A percentile compares a stretch with the other conserved stretches of the same genome.
These are phyloP conservation scores for Alligator sinensis DNA, from an alignment of 2,113 vertebrate genomes.

Conservation along the genomic window DNA sequence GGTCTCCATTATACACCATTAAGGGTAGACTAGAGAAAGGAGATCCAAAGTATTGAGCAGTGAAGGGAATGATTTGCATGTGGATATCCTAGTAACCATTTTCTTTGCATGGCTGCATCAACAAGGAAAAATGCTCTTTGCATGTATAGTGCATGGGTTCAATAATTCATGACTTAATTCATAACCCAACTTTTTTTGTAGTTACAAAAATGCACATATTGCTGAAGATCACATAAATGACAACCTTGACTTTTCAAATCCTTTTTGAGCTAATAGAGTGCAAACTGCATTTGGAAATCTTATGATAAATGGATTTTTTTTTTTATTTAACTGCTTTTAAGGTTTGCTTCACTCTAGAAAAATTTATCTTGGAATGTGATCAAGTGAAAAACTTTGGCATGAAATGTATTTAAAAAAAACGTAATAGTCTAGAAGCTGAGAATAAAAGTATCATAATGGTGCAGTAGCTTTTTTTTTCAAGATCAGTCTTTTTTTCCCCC, in stretches of 20 bases:
- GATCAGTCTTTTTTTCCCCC: background rate
- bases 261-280: background rate
- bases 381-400: background rate
- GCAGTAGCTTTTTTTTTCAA: background rate
- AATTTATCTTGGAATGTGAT: background rate
- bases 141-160: background rate
- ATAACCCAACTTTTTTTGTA: background rate
- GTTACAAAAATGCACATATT: background rate
- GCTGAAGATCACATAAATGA: background rate
- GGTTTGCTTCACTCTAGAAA: background rate
- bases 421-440: background rate
- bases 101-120: background rate
- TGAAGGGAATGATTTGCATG: background rate
- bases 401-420: background rate
- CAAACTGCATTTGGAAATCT: background rate
- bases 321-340: background rate
- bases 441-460: background rate
- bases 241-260: background rate
- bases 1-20: background rate
- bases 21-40: background rate
- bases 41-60: background rate
- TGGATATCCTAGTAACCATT: background rate
- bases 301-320: background rate
- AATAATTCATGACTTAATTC: background rate
- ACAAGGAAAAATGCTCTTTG: background rate